Conservation (phyloP, 1,140 invertebrate species). For the Drosophila neocordata region DNA sequence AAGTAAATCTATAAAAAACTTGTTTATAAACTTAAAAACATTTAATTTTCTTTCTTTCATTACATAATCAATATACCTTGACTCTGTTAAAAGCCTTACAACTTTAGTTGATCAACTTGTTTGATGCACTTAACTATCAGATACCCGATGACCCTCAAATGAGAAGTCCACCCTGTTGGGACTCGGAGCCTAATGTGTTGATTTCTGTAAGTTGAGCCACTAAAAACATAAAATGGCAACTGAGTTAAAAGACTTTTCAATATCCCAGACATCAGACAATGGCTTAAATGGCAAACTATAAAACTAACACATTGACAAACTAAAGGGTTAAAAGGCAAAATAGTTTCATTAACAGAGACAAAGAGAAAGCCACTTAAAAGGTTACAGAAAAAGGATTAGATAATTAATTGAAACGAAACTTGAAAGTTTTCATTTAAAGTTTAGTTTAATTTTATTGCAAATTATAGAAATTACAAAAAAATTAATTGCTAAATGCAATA, state of each 20-base stretch:
- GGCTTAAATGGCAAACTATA: neutral
- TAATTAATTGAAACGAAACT: neutral
- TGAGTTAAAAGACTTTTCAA: slow-evolving; percentile 44
- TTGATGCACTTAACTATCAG: neutral
- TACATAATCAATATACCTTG: neutral
- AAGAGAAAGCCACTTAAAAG: neutral
- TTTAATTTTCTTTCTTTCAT: no score
- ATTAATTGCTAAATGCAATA: slow-evolving; percentile 25
- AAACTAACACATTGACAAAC: neutral
- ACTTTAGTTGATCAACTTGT: slow-evolving; percentile 36
- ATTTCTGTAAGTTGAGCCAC: slow-evolving; percentile 56
- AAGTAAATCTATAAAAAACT: no score
- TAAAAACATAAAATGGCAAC: slow-evolving; percentile 35
- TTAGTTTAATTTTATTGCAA: slow-evolving; percentile 15
- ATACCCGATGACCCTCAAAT: neutral
- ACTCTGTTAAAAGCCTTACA: neutral
- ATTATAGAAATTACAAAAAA: slow-evolving; percentile 18
- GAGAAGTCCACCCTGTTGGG: neutral
- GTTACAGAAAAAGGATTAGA: neutral
- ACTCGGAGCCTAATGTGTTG: slow-evolving; percentile 48
- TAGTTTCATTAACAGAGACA: slow-evolving; percentile 50
- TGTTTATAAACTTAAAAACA: no score
- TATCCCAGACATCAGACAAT: slow-evolving; percentile 23
- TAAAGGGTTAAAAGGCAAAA: slow-evolving; percentile 13
- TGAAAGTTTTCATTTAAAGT: neutral